Percentiles rank a stretch among this genome's conserved stretches.
Conservation (phyloP, 2,113 vertebrate species). For the Agapornis roseicollis region DNA sequence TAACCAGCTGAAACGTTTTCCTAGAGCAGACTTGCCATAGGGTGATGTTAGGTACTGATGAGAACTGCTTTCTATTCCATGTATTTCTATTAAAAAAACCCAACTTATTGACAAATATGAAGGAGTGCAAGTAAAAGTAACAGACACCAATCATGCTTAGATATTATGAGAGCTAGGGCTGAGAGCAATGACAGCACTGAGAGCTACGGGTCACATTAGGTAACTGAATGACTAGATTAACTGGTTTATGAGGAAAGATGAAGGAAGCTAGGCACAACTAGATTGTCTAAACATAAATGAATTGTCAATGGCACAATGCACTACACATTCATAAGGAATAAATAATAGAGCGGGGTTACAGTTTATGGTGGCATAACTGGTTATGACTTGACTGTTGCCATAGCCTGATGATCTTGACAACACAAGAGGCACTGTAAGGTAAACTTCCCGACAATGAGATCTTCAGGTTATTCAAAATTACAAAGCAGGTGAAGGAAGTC, state of each 20-base stretch:
- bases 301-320: background rate
- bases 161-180: background rate
- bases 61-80: background rate
- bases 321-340: background rate
- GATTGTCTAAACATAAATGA: background rate
- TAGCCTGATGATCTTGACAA: background rate
- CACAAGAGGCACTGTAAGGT: background rate
- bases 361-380: background rate
- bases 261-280: background rate
- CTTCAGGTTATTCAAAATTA: background rate
- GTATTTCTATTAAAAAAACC: fast-evolving
- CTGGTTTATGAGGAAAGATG: background rate
- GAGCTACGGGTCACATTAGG: background rate
- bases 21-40: background rate
- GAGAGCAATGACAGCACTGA: background rate
- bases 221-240: background rate
- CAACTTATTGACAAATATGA: background rate
- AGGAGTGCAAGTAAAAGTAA: background rate
- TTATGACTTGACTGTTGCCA: background rate
- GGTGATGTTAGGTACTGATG: background rate
- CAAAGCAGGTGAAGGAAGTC: background rate
- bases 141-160: background rate
- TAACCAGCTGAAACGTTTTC: background rate
- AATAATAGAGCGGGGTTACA: background rate
- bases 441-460: background rate